phyloP scores from a whole-genome alignment of 2,888 invertebrate species.

The Tetropium fuscum region DNA sequence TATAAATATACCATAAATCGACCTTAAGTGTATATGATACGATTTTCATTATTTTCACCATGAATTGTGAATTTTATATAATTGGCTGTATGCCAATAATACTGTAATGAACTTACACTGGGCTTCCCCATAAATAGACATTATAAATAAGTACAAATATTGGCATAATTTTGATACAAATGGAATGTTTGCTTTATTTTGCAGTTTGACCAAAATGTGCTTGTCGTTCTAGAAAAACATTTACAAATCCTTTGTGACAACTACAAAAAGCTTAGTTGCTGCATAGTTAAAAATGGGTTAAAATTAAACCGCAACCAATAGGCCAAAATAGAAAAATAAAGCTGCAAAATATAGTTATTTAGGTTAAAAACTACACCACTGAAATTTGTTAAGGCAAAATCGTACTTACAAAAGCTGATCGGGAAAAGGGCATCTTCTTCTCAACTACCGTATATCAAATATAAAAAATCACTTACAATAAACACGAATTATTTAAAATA shows the following conservation, averaged over 20 bases:
- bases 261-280: neutral
- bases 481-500: conserved; percentile 15
- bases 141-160: conserved; percentile 10
- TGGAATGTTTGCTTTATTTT: neutral
- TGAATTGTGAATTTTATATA: conserved; percentile 15
- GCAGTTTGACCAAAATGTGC: neutral
- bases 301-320: conserved; percentile 14
- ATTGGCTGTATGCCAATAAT: conserved; percentile 24
- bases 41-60: neutral
- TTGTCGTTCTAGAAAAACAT: no score
- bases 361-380: conserved; percentile 20
- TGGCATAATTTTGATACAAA: neutral
- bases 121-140: conserved; percentile 17
- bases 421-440: conserved; percentile 20
- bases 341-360: conserved; percentile 15
- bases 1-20: conserved; percentile 3
- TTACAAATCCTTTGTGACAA: neutral
- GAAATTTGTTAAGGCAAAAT: neutral
- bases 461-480: conserved; percentile 10
- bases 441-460: neutral
- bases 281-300: neutral
- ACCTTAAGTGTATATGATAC: conserved; percentile 3
- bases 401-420: conserved; percentile 22
- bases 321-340: conserved; percentile 12
- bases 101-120: conserved; percentile 16